A percentile compares a stretch with the other conserved stretches of the same genome.
phyloP scores from a whole-genome alignment of 2,888 invertebrate species.

The Microplitis deprimator region DNA sequence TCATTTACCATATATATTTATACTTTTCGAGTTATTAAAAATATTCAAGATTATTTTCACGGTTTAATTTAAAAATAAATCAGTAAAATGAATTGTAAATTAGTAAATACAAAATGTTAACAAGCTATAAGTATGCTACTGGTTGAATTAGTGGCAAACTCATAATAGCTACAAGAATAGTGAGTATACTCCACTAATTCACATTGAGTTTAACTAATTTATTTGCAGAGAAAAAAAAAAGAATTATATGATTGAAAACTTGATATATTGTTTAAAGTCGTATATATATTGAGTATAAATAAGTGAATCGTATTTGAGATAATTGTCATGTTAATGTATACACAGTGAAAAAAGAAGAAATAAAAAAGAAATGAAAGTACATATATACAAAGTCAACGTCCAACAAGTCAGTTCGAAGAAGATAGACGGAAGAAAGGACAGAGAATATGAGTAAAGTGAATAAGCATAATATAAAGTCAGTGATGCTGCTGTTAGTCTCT shows the following conservation, averaged over 20 bases:
- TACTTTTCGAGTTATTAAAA: background rate
- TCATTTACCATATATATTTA: background rate
- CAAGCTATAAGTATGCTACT: too few species aligned
- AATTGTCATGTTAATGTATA: constrained; percentile 24
- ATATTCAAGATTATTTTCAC: too few species aligned
- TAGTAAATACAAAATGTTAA: too few species aligned
- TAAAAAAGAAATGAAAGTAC: background rate
- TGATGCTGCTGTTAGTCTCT: constrained; percentile 54
- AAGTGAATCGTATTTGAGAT: constrained; percentile 2
- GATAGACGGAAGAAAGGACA: constrained; percentile 38
- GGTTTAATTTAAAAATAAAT: too few species aligned
- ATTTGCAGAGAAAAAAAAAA: background rate
- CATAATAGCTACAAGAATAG: too few species aligned
- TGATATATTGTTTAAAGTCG: background rate
- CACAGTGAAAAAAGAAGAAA: background rate
- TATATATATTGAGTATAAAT: background rate
- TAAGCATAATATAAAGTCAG: constrained; percentile 37
- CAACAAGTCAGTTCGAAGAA: constrained; percentile 39
- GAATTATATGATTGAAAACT: background rate
- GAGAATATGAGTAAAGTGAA: constrained; percentile 40
- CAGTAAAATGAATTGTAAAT: too few species aligned
- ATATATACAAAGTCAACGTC: constrained; percentile 16
- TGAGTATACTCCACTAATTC: too few species aligned
- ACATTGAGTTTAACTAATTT: too few species aligned
- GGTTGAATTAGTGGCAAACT: too few species aligned